Base-by-base conservation (phyloP, 92 coral and sea anemone genomes). In the Blastomussa wellsi region DNA sequence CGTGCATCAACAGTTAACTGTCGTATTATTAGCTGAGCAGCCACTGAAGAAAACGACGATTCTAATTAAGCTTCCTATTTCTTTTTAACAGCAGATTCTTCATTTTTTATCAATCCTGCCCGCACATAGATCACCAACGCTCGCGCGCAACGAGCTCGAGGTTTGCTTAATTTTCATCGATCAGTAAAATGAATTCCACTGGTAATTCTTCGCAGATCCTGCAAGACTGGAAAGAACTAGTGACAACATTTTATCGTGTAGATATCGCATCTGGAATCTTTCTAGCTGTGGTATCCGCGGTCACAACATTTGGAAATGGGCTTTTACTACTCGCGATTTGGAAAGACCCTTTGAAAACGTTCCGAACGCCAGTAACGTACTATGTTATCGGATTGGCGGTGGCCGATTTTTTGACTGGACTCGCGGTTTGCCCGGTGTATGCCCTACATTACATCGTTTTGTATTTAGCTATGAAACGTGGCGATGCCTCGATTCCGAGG, bases 311-410 rank as follows among this genome's bases (percentile, higher is more conserved):
- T 20, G 93, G 87, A 20, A 91, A 91, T 57, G 93, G 93, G 10
- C 81, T 91, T 51, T 87, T 91, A 20, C 48, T 91, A 2, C 33
- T 91, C 7, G 89, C 91, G n/a, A 91, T 91, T 35, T 91, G 93
- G 89, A 79, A 62, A 74, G 90, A 91, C 35, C 93, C 93, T 13
- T 88, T 59, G 39, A 77, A 77, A 55, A 16, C 91, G 9, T 84
- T 91, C 52, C 88, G 93, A 17, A 78, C 89, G 22, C 93, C 93
- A 14, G 53, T 91, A 10, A 88, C 93, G 5, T 83, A 74, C 24
- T 88, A 88, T 49, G 80, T 91, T 59, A 41, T 80, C 36, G 93
- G 93, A 41, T 80, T 91, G 42, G 79, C 91, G 13, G 81, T 79
- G 8, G 93, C 93, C 14, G 93, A 91, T 59, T 80, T 91, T 20